Percentiles rank a stretch among this genome's conserved stretches.
Conservation (phyloP, 1,140 invertebrate species). For the Trachymyrmex septentrionalis region DNA sequence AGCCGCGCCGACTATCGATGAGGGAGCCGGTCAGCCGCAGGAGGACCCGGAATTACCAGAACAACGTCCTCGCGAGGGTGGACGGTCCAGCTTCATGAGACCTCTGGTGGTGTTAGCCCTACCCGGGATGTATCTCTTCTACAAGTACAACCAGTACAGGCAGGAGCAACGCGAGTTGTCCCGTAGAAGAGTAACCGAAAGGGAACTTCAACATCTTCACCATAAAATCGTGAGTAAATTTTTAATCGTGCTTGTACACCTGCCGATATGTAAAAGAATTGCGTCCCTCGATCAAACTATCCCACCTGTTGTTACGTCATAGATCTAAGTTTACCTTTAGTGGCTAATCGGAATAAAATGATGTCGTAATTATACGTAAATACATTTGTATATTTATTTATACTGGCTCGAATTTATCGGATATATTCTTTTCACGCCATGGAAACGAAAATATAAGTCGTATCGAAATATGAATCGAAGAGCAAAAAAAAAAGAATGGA, state of each 20-base stretch:
- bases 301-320: slow-evolving; percentile 63
- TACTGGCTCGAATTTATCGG: background rate
- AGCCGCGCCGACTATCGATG: slow-evolving; percentile 77
- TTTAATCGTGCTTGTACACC: background rate
- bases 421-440: slow-evolving; percentile 23
- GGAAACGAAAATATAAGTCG: slow-evolving; percentile 10
- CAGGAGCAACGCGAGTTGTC: slow-evolving; percentile 93
- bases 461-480: background rate
- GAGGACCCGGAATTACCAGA: slow-evolving; percentile 84
- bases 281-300: slow-evolving; percentile 5
- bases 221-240: slow-evolving; percentile 94
- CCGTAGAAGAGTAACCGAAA: slow-evolving; percentile 92
- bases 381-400: slow-evolving; percentile 25
- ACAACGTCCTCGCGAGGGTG: slow-evolving; percentile 78
- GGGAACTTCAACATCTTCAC: slow-evolving; percentile 94
- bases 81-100: slow-evolving; percentile 90
- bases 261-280: background rate
- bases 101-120: slow-evolving; percentile 93
- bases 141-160: slow-evolving; percentile 95
- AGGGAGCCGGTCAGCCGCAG: slow-evolving; percentile 76
- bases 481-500: slow-evolving; percentile 16
- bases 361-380: background rate
- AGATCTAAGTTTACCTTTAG: slow-evolving; percentile 1
- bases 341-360: background rate
- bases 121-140: slow-evolving; percentile 95